Conservation (phyloP, 2,888 invertebrate genomes). For the Xanthorhoe designata region DNA sequence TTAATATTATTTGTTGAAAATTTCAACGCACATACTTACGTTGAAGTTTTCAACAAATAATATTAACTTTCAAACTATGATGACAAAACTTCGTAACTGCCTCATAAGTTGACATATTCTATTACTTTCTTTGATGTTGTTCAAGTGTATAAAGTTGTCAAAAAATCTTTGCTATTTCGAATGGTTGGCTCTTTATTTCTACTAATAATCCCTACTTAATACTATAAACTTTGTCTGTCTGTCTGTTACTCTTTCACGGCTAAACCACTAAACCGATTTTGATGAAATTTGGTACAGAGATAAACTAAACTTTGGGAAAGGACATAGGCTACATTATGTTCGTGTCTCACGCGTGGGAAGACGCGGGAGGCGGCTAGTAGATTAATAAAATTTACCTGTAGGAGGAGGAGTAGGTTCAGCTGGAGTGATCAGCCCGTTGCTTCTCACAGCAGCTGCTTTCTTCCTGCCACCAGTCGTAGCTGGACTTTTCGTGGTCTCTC, state of each 20-base stretch:
- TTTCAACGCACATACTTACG: constrained; percentile 29
- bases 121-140: constrained; percentile 32
- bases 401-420: constrained; percentile 68
- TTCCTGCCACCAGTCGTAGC: constrained; percentile 78
- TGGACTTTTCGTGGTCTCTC: constrained; percentile 77
- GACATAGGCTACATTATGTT: no score
- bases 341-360: no score
- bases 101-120: constrained; percentile 48
- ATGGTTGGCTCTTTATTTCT: constrained; percentile 3
- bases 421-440: constrained; percentile 75
- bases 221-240: no score
- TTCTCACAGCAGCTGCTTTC: constrained; percentile 69
- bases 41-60: constrained; percentile 44
- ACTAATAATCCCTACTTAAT: no score
- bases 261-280: no score
- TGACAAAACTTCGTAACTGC: constrained; percentile 46
- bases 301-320: no score
- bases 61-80: constrained; percentile 48
- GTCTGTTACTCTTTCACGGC: no score
- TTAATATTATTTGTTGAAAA: constrained; percentile 45
- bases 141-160: constrained; percentile 7
- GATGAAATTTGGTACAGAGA: no score
- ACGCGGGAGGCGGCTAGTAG: no score
- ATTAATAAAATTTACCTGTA: constrained; percentile 56
- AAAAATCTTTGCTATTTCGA: background rate